Evolutionary conservation across 2,888 invertebrate genomes (phyloP), one percentile per base, ranked within the genome.

Genomic region (Drosophila nr. perissopoda): DNA sequence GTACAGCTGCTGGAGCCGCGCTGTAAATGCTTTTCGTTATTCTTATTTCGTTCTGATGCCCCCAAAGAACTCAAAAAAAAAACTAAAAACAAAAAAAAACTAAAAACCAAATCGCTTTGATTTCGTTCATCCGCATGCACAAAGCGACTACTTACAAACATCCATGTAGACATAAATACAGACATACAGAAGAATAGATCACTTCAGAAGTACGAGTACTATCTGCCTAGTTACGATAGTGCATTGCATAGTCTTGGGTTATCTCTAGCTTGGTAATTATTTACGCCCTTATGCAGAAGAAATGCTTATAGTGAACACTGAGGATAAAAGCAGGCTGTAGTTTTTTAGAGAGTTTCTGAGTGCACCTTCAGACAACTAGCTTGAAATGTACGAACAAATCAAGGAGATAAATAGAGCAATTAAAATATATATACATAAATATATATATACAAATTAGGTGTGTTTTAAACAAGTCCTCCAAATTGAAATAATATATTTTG

Each of bases 1-100:
- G 81, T 79, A 74, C 81, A 81, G 79, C 69, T 81, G 82, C 82
- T 81, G 82, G 79, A 80, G 82, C 72, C 70, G 79, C 66, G 70
- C 64, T 80, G 71, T 69, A 82, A 79, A 74, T 74, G 74, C 53
- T 71, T 70, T 79, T 74, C 69, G 70, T 79, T 70, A 68, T 83
- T 76, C 74, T 70, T 60, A 63, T 72, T 64, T 63, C 48, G 46
- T 42, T 46, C 33, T 38, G 34, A 40, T 66, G 58, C 69, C 59
- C 36, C 59, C 54, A 59, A 58, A 58, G 70, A 61, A 60, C 25
- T 69, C 10, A 34, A 38, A 59, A 42, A 21, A n/a, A 38, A n/a
- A 21, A n/a, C n/a, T n/a, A 38, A 69, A 67, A 38, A 27, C 4
- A 13, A 46, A 48, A 8, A 34, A 54, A 18, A 25, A 36, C 11